Evolutionary conservation across 2,113 vertebrate genomes (phyloP).

Genomic region (Todiramphus chloris): DNA sequence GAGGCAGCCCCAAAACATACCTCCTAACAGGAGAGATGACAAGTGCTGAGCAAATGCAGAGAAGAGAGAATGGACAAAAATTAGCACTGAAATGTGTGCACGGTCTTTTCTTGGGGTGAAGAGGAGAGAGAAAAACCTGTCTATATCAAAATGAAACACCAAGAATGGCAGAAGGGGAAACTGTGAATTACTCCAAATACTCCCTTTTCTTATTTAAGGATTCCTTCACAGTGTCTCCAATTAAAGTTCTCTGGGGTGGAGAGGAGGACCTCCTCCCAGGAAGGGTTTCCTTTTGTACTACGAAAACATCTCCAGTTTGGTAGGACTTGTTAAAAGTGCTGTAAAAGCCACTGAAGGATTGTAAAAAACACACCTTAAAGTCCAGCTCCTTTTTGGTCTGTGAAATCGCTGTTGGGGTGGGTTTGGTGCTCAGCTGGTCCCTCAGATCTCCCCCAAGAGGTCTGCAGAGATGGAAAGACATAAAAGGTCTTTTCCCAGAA

Average conservation of each 20-base stretch:
- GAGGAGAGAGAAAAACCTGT: not conserved
- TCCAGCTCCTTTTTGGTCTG: not conserved
- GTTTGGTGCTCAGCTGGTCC: not conserved
- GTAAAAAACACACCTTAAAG: not conserved
- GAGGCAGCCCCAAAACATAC: not conserved
- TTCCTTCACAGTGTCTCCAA: not conserved
- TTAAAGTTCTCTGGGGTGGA: not conserved
- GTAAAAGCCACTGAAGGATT: not conserved
- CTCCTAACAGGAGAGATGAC: not conserved
- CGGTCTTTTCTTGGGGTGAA: not conserved
- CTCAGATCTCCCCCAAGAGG: not conserved
- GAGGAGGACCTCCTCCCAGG: not conserved
- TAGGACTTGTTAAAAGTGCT: not conserved
- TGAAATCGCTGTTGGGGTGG: not conserved
- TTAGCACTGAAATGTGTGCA: not conserved
- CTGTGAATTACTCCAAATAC: not conserved
- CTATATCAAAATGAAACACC: not conserved
- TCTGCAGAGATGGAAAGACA: not conserved
- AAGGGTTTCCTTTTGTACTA: not conserved
- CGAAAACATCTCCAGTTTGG: not conserved
- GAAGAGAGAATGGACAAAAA: not conserved
- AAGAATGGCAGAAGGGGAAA: not conserved
- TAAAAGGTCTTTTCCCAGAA: not conserved
- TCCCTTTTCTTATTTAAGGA: not conserved
- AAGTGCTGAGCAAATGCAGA: not conserved